Evolutionary conservation across 37 sponge, comb jelly and placozoan species (phyloP).

Genomic region (Bolinopsis microptera): DNA sequence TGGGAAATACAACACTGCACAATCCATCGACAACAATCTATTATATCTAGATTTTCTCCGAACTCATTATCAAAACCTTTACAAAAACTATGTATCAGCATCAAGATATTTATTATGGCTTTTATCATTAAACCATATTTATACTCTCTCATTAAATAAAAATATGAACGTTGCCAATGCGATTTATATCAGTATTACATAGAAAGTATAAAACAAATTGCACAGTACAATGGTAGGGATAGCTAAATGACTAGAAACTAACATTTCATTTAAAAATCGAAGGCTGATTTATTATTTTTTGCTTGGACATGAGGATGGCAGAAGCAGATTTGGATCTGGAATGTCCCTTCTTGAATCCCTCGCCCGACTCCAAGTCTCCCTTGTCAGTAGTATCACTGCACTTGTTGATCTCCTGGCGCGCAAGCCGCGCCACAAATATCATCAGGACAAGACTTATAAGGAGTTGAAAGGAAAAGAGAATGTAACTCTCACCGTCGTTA

Average conservation of each 20-base stretch:
- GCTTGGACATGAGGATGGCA: slow-evolving; percentile 60
- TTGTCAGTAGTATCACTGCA: slow-evolving; percentile 4
- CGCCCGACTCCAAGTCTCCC: slow-evolving; percentile 40
- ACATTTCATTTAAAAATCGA: slow-evolving; percentile 42
- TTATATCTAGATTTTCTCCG: too few relatives aligned
- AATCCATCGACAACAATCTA: too few relatives aligned
- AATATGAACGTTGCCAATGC: background rate
- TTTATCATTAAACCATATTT: background rate
- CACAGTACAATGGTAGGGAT: background rate
- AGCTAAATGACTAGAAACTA: background rate
- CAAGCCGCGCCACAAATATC: slow-evolving; percentile 42
- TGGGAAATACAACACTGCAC: too few relatives aligned
- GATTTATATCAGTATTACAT: background rate
- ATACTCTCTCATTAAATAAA: background rate
- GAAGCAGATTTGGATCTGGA: slow-evolving; percentile 37
- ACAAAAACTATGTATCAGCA: too few relatives aligned
- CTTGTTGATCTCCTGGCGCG: slow-evolving; percentile 44
- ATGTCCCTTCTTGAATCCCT: slow-evolving; percentile 64
- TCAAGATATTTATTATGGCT: too few relatives aligned
- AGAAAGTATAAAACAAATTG: background rate
- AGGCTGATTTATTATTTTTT: slow-evolving; percentile 59
- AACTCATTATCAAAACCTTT: too few relatives aligned
- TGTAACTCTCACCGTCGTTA: slow-evolving; percentile 78
- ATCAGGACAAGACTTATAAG: slow-evolving; percentile 32
- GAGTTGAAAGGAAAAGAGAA: slow-evolving; percentile 74